Conservation (phyloP, 2,797 vertebrate genomes). For the Loriculus beryllinus region DNA sequence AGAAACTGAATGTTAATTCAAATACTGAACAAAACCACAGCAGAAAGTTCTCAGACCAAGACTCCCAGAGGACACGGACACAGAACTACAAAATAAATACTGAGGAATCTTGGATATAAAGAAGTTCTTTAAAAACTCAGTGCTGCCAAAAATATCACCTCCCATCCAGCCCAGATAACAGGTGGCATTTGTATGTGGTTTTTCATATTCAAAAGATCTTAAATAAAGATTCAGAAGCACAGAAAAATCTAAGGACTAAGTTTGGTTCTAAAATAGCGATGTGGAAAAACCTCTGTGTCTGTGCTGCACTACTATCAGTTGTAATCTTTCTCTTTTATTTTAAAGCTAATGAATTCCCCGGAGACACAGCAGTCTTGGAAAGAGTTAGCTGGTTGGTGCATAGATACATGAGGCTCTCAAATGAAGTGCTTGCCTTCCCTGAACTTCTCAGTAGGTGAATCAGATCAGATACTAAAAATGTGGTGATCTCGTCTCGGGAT, state of each 20-base stretch:
- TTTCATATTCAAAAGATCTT: neutral
- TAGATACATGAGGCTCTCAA: neutral
- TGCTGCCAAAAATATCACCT: conserved; percentile 4
- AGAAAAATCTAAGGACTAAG: neutral
- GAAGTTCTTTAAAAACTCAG: neutral
- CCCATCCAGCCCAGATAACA: neutral
- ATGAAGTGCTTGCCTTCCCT: neutral
- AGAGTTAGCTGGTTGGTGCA: neutral
- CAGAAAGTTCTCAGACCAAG: conserved; percentile 53
- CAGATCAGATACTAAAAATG: neutral
- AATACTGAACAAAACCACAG: conserved; percentile 62
- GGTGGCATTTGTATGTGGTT: neutral
- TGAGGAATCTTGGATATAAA: neutral
- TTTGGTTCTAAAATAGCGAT: neutral
- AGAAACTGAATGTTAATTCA: conserved; percentile 52
- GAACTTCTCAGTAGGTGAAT: neutral
- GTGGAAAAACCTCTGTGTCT: neutral
- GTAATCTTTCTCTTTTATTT: neutral
- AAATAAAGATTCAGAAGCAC: neutral
- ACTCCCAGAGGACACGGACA: neutral
- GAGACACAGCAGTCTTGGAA: neutral
- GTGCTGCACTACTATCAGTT: neutral
- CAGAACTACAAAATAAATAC: conserved; percentile 5
- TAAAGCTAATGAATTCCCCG: neutral
- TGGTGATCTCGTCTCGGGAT: fast-evolving